Percentiles rank a stretch among this genome's conserved stretches.
Conservation (phyloP, 2,888 invertebrate species). For the Aspidiotus destructor region DNA sequence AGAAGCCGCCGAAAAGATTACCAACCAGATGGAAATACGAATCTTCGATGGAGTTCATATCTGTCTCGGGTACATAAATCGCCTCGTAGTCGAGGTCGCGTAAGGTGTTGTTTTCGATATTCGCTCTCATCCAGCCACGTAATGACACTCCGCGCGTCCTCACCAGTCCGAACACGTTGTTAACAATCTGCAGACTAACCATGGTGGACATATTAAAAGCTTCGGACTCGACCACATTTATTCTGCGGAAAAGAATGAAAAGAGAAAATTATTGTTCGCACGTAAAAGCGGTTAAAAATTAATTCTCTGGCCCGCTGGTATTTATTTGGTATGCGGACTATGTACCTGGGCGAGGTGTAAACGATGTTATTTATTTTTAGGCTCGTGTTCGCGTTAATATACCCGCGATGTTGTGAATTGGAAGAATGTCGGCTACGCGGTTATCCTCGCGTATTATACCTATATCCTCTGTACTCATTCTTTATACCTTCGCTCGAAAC, state of each 20-base stretch:
- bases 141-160: slow-evolving; percentile 52
- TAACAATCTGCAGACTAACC: slow-evolving; percentile 50
- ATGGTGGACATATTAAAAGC: slow-evolving; percentile 54
- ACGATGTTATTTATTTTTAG: too few species aligned
- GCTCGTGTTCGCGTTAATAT: too few species aligned
- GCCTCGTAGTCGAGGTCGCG: slow-evolving; percentile 49
- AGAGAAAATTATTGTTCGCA: too few species aligned
- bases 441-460: too few species aligned
- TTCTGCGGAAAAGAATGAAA: slow-evolving; percentile 35
- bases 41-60: slow-evolving; percentile 3
- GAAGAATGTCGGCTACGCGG: too few species aligned
- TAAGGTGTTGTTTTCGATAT: slow-evolving; percentile 57
- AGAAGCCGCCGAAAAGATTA: slow-evolving; percentile 42
- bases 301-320: too few species aligned
- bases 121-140: slow-evolving; percentile 55
- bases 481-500: too few species aligned
- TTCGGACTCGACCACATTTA: slow-evolving; percentile 48
- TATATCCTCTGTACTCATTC: too few species aligned
- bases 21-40: slow-evolving; percentile 19
- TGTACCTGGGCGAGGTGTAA: too few species aligned
- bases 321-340: too few species aligned
- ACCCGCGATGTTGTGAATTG: too few species aligned
- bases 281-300: too few species aligned
- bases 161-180: slow-evolving; percentile 53
- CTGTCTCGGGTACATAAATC: slow-evolving; percentile 40